Evolutionary conservation across 2,888 invertebrate genomes (phyloP).

Genomic region (Bombylius major): DNA sequence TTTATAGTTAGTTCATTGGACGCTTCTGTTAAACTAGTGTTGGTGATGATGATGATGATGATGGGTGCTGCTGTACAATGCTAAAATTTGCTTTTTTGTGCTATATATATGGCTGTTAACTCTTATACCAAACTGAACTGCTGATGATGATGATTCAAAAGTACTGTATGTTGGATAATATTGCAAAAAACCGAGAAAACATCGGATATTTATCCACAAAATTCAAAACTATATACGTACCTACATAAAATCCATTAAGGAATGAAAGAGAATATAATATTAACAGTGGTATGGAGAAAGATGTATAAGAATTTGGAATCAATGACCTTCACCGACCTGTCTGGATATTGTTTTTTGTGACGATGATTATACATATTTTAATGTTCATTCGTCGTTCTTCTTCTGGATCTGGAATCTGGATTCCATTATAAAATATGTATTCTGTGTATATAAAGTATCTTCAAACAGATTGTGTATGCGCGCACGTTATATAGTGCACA

Average conservation of each 20-base stretch:
- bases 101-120: too few relatives aligned
- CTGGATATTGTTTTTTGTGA: constrained; percentile 14
- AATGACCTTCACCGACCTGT: constrained; percentile 40
- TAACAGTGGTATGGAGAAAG: constrained; percentile 25
- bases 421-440: neutral
- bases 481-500: constrained; percentile 8
- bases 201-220: neutral
- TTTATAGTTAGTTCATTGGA: too few relatives aligned
- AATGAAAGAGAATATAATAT: neutral
- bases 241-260: neutral
- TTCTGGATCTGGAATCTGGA: neutral
- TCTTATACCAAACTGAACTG: neutral
- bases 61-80: too few relatives aligned
- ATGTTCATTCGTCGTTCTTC: neutral
- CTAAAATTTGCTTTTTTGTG: too few relatives aligned
- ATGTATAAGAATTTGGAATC: constrained; percentile 36
- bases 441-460: neutral
- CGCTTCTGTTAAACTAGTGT: too few relatives aligned
- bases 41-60: too few relatives aligned
- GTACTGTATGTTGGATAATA: neutral
- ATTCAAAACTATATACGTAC: too few relatives aligned
- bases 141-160: too few relatives aligned
- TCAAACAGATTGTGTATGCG: neutral
- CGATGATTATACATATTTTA: neutral
- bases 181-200: neutral